These are phyloP conservation scores for Matsumyia berberina DNA, from an alignment of 2,888 invertebrate genomes.

Conservation along the genomic window DNA sequence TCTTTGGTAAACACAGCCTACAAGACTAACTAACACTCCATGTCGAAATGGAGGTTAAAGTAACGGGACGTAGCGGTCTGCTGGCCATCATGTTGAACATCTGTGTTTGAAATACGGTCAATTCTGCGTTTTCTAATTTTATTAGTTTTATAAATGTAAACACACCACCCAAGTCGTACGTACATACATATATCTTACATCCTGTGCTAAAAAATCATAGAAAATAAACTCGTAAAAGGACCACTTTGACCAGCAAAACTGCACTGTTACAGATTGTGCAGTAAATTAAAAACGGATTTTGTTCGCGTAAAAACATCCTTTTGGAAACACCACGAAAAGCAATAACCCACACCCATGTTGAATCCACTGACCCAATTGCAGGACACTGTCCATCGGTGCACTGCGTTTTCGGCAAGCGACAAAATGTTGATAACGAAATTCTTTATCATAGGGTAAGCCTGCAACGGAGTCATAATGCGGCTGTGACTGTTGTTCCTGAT, in stretches of 20 bases:
- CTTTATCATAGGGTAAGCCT: constrained; percentile 20
- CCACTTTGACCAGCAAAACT: constrained; percentile 2
- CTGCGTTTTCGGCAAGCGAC: constrained; percentile 53
- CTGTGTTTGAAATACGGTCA: too few species aligned
- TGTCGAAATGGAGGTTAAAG: too few species aligned
- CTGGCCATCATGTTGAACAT: too few species aligned
- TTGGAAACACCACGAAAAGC: constrained; percentile 17
- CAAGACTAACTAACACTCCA: too few species aligned
- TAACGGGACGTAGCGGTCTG: too few species aligned
- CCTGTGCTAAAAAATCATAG: background rate
- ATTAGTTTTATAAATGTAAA: too few species aligned
- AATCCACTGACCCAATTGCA: constrained; percentile 48
- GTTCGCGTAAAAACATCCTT: constrained; percentile 33
- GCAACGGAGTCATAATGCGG: constrained; percentile 40
- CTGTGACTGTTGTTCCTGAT: constrained; percentile 37
- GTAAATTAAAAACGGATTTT: constrained; percentile 51
- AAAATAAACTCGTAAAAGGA: background rate
- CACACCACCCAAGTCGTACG: too few species aligned
- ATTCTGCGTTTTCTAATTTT: too few species aligned
- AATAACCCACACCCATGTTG: constrained; percentile 43
- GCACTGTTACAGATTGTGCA: constrained; percentile 3
- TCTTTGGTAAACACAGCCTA: too few species aligned
- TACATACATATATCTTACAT: too few species aligned
- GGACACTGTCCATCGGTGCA: constrained; percentile 32
- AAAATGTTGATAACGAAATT: constrained; percentile 23